Percentiles rank a stretch among this genome's conserved stretches.
Conservation (phyloP, 2,113 vertebrate species). For the Ancistrus triradiatus region DNA sequence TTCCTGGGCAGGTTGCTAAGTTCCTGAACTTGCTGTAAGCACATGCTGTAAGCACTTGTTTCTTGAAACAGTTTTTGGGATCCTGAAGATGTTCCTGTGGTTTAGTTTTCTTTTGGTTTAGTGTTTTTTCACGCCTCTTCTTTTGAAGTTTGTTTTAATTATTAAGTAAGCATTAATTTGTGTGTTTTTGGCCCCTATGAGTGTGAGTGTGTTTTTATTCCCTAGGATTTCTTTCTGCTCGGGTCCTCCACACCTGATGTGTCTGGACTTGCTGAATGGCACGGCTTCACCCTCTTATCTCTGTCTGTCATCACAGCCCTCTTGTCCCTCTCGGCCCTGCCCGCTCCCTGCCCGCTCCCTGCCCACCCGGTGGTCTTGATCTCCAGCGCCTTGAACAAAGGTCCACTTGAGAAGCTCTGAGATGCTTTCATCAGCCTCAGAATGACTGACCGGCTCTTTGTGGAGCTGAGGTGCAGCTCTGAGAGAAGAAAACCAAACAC, state of each 20-base stretch:
- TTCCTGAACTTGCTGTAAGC: no score
- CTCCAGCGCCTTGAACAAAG: slow-evolving; percentile 24
- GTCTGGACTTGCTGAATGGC: slow-evolving; percentile 30
- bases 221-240: slow-evolving; percentile 4
- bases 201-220: no score
- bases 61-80: no score
- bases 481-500: no score
- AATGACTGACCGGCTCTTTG: not conserved
- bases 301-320: slow-evolving; percentile 37
- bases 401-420: slow-evolving; percentile 19
- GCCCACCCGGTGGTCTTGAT: slow-evolving; percentile 33
- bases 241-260: slow-evolving; percentile 21
- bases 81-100: no score
- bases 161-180: no score
- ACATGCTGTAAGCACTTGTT: no score
- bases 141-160: no score
- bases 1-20: no score
- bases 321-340: slow-evolving; percentile 21
- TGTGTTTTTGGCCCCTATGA: no score
- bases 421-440: slow-evolving; percentile 23
- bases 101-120: no score
- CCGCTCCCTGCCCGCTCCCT: slow-evolving; percentile 8
- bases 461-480: not conserved
- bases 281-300: slow-evolving; percentile 26
- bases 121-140: no score